Conservation (phyloP, 2,113 vertebrate species). For the Hucho hucho region DNA sequence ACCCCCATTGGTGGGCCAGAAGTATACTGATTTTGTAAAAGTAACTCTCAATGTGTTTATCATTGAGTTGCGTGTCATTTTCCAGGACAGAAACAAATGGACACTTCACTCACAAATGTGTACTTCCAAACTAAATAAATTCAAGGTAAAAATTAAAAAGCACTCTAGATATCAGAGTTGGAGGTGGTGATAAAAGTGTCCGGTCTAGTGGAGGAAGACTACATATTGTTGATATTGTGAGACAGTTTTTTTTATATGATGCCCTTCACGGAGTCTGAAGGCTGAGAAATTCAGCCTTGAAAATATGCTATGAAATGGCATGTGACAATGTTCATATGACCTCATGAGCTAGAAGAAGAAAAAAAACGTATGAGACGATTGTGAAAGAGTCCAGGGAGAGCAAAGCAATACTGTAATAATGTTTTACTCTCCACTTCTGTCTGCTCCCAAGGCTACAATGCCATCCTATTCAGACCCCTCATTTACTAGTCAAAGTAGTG, state of each 20-base stretch:
- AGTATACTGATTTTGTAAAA: no score
- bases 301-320: background rate
- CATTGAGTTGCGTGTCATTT: background rate
- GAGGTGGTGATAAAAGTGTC: background rate
- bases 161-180: background rate
- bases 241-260: background rate
- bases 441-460: background rate
- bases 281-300: background rate
- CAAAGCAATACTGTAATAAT: no score
- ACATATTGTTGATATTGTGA: background rate
- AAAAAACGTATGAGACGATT: background rate
- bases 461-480: background rate
- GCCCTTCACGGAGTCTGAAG: background rate
- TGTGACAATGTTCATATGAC: no score
- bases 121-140: background rate
- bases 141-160: background rate
- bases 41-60: background rate
- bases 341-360: background rate
- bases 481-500: background rate
- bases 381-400: background rate
- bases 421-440: background rate
- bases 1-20: no score
- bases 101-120: background rate
- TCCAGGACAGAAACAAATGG: background rate
- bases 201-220: background rate